Percentiles rank a stretch among this genome's conserved stretches.
These are phyloP conservation scores for Drosophila pegasa DNA, from an alignment of 2,888 invertebrate species.

Conservation along the genomic window DNA sequence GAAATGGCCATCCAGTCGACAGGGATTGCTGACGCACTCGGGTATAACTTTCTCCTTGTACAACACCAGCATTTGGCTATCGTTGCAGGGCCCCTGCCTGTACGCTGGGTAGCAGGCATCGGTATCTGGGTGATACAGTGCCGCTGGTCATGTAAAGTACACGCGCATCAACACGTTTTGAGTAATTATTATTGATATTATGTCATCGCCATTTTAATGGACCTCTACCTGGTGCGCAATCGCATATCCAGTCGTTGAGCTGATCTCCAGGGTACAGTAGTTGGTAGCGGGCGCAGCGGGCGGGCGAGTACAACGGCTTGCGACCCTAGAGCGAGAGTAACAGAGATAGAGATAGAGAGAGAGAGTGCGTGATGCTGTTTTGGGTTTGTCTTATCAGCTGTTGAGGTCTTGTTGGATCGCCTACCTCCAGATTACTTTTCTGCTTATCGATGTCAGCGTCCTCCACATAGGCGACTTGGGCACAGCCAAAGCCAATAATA, in stretches of 20 bases:
- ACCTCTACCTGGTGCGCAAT: constrained; percentile 84
- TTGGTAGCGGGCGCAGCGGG: constrained; percentile 88
- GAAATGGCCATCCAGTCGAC: constrained; percentile 86
- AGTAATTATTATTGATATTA: constrained; percentile 36
- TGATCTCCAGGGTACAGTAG: constrained; percentile 89
- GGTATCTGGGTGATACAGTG: constrained; percentile 87
- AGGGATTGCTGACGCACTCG: constrained; percentile 88
- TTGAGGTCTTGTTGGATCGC: constrained; percentile 26
- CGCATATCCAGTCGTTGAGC: constrained; percentile 88
- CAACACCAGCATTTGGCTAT: constrained; percentile 86
- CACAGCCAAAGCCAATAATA: constrained; percentile 37
- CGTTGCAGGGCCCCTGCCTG: constrained; percentile 88
- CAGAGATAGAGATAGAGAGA: not conserved
- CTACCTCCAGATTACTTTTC: constrained; percentile 80
- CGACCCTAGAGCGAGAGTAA: constrained; percentile 77
- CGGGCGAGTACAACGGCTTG: constrained; percentile 87
- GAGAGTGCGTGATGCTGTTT: constrained; percentile 1
- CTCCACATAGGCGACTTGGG: constrained; percentile 78
- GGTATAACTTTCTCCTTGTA: constrained; percentile 86
- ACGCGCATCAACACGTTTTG: not conserved
- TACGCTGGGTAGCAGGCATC: constrained; percentile 88
- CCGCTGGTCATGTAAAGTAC: constrained; percentile 50
- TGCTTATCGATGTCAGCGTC: constrained; percentile 70
- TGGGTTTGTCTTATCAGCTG: constrained; percentile 39
- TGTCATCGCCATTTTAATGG: constrained; percentile 50